These are phyloP conservation scores for Ptilorrhoa leucosticta DNA, from an alignment of 2,113 vertebrate species.

Conservation along the genomic window DNA sequence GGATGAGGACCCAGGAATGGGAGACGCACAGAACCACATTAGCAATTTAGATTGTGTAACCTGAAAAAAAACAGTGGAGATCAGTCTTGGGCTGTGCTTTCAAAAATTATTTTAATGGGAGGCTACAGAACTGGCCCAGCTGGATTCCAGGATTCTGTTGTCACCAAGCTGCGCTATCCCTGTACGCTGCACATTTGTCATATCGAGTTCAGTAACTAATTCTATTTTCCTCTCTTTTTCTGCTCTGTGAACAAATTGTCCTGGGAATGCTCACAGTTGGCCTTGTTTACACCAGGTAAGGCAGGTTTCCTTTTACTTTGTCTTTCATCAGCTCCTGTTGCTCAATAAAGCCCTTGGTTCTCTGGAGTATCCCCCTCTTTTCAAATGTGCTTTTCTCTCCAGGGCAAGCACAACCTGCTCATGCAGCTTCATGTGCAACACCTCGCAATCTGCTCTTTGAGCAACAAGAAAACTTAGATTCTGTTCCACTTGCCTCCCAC, in stretches of 20 bases:
- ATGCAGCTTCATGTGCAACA: not conserved
- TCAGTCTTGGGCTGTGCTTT: not conserved
- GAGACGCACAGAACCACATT: not conserved
- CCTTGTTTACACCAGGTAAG: constrained; percentile 98
- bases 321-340: constrained; percentile 77
- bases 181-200: not conserved
- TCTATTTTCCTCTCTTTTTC: not conserved
- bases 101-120: not conserved
- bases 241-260: constrained; percentile 43
- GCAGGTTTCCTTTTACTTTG: constrained; percentile 64
- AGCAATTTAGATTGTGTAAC: not conserved
- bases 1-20: not conserved
- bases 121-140: constrained; percentile 12
- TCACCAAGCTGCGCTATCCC: not conserved
- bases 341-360: constrained; percentile 38
- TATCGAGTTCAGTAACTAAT: not conserved
- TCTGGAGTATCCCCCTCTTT: constrained; percentile 42
- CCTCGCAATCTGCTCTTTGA: not conserved
- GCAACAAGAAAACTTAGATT: not conserved
- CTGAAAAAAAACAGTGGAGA: not conserved
- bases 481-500: not conserved
- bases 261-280: constrained; percentile 81
- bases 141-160: constrained; percentile 29
- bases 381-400: not conserved
- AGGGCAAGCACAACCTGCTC: not conserved